These are phyloP conservation scores for Syrrhaptes paradoxus DNA, from an alignment of 2,113 vertebrate genomes.

Conservation along the genomic window DNA sequence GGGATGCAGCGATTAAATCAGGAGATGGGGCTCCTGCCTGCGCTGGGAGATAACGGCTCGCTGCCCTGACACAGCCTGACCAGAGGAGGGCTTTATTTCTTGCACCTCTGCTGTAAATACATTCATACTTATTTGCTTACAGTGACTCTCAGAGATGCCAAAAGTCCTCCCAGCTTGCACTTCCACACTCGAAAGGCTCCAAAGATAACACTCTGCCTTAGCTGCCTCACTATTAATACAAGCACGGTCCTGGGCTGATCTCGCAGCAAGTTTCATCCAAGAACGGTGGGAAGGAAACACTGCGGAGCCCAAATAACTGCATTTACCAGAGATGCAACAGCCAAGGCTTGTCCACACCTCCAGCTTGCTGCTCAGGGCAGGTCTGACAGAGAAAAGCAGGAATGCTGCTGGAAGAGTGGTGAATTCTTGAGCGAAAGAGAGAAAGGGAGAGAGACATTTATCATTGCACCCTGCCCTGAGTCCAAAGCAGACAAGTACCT, in stretches of 20 bases:
- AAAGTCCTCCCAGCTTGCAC: neutral
- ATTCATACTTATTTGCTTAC: neutral
- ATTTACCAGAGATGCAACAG: neutral
- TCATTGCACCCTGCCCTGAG: neutral
- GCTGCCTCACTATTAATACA: neutral
- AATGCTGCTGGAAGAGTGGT: neutral
- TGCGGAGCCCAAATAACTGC: neutral
- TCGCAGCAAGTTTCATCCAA: neutral
- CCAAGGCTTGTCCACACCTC: neutral
- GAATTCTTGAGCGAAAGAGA: neutral
- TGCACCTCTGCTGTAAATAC: neutral
- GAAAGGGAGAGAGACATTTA: neutral
- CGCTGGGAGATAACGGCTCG: neutral
- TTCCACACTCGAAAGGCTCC: slow-evolving; percentile 25
- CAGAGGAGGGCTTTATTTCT: neutral
- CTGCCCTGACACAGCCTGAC: fast-evolving
- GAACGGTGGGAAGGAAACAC: neutral
- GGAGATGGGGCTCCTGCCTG: neutral
- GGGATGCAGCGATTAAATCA: neutral
- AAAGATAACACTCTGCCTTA: neutral
- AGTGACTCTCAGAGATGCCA: neutral
- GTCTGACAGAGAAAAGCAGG: neutral
- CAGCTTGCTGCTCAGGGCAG: neutral
- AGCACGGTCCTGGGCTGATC: neutral
- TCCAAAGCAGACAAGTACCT: neutral